A percentile compares a stretch with the other conserved stretches of the same genome.
Conservation (phyloP, 2,113 vertebrate species). For the Esox niger region DNA sequence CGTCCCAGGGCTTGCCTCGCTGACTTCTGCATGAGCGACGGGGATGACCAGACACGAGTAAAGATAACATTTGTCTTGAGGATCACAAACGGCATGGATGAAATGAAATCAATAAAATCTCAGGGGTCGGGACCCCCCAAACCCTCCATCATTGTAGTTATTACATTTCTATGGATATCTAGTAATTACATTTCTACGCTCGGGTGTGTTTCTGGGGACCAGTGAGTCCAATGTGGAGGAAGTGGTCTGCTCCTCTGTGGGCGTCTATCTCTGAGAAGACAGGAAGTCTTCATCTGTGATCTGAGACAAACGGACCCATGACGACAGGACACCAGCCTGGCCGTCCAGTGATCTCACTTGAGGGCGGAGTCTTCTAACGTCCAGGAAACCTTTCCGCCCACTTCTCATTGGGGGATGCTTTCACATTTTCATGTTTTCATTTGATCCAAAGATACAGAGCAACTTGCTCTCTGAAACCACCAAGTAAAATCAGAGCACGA, state of each 20-base stretch:
- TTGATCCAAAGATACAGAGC: not conserved
- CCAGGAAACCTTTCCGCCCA: not conserved
- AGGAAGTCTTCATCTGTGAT: constrained; percentile 3
- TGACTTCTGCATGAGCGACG: not conserved
- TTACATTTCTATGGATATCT: too few species aligned
- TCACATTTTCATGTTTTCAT: not conserved
- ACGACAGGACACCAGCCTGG: not conserved
- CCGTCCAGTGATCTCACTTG: not conserved
- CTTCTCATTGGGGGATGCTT: too few species aligned
- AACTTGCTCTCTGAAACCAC: not conserved
- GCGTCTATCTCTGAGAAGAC: not conserved
- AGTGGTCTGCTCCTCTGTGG: not conserved
- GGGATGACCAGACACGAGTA: not conserved
- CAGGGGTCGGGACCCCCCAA: not conserved
- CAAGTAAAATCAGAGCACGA: not conserved
- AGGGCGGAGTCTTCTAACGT: not conserved
- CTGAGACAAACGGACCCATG: not conserved
- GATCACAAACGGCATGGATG: not conserved
- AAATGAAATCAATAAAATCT: not conserved
- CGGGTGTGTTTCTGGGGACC: too few species aligned
- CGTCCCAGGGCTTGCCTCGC: not conserved
- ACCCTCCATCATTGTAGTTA: not conserved
- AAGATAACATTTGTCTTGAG: not conserved
- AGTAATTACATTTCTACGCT: too few species aligned
- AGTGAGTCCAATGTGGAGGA: not conserved